Base-by-base conservation (phyloP, 2,888 invertebrate genomes). In the Macrophya alboannulata region DNA sequence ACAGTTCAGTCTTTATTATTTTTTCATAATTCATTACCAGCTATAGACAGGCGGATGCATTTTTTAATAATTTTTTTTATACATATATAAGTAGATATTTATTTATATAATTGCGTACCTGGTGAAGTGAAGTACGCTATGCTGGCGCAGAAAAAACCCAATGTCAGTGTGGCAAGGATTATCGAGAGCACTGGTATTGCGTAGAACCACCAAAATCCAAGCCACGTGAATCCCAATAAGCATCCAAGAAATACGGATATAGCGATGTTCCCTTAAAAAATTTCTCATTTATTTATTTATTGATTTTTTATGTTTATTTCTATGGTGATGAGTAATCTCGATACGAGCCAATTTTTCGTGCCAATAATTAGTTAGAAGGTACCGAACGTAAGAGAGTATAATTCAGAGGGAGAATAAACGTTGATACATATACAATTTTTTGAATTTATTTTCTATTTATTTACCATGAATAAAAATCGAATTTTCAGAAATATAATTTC, bases 171-270 rank as follows among this genome's bases (percentile, higher is more conserved):
- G 12, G 95, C 94, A 40, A 96, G 90, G 37, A 95, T 91, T 9
- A 96, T 95, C 15, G 96, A 95, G 43, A 96, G 89, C 8, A 96
- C 92, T 0, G 96, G 96, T 87, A 95, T 94, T 4, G 96, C 96
- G 88, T 94, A 95, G 87, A 94, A 94, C 94, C 95, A 95, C 96
- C 96, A 97, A 87, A 96, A 93, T 6, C 95, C 89, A 65, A 96
- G 89, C 95, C 96, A 96, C 72, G 95, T 91, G 2, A 94, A 92
- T 2, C 96, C 96, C 87, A 95, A 95, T 85, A 95, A 92, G 72
- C 95, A 86, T 17, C 96, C 96, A 74, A 95, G 93, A 6, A 95
- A 85, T 3, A 94, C 89, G 0, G 96, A 94, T 17, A 95, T 94
- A 0, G 94, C 92, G 25, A 95, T 89, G 55, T 94, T 92, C 85